Conservation (phyloP, 2,888 invertebrate genomes). For the Embidobia sp. region DNA sequence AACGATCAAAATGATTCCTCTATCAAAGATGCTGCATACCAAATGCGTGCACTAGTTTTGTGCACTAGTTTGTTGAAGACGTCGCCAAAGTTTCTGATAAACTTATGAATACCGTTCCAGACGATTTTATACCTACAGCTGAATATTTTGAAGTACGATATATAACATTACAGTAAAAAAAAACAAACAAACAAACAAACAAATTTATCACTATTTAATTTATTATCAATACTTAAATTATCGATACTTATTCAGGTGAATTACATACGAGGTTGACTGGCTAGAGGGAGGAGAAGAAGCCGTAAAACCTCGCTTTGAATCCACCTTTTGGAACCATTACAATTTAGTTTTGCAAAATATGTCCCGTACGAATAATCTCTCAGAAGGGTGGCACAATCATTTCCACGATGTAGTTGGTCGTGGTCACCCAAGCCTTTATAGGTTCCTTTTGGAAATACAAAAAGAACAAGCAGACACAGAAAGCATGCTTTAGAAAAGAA, state of each 20-base stretch:
- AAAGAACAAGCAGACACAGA: slow-evolving; percentile 1
- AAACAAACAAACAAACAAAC: not conserved
- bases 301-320: not conserved
- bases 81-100: not conserved
- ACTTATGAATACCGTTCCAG: too few species aligned
- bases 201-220: not conserved
- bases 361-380: not conserved
- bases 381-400: not conserved
- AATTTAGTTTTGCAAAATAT: not conserved
- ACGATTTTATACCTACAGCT: too few species aligned
- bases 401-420: not conserved
- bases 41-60: slow-evolving; percentile 9
- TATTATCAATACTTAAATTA: too few species aligned
- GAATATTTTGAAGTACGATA: too few species aligned
- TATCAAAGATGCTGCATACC: not conserved
- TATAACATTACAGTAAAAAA: too few species aligned
- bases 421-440: not conserved
- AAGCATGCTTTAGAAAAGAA: not conserved
- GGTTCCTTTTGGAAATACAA: not conserved
- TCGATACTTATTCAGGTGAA: too few species aligned
- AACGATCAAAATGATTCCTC: not conserved
- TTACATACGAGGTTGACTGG: not conserved
- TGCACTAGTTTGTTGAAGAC: not conserved
- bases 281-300: not conserved
- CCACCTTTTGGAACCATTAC: not conserved